Base-by-base conservation (phyloP, 1,140 invertebrate genomes). In the Spodoptera litura region DNA sequence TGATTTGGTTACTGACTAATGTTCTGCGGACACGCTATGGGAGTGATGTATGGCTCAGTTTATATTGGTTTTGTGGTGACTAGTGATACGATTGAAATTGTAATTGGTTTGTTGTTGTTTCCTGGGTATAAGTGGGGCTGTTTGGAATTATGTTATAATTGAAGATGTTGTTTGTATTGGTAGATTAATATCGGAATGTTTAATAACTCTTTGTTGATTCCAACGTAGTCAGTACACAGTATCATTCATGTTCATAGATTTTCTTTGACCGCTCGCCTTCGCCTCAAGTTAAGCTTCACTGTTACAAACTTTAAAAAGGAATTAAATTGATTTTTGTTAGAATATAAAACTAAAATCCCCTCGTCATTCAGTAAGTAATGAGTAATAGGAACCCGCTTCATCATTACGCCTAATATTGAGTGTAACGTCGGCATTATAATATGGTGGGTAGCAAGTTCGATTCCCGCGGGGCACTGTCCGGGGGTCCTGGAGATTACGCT, bases 341-440 rank as follows among this genome's bases (percentile, higher is more conserved):
- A 51, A 77, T 72, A 72, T 61, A 0, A 27, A 35, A 61, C 12
- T 52, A 12, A 61, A 81, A 73, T 25, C 61, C 55, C 52, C 68
- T 76, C 68, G 61, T 55, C 53, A 59, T 72, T 35, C 61, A 74
- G 56, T 83, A 77, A 84, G 83, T 85, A 85, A 87, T 89, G 83
- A 81, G 80, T 85, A 81, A 62, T 64, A 85, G 20, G 78, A 83
- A 89, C 78, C 79, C 85, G 88, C 89, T 87, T 85, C 78, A 87
- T 92, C 89, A 92, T 91, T 89, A 87, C 84, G 68, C 80, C 75
- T 80, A 86, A 86, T 87, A 87, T 88, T 83, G 82, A 82, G 86
- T 85, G 88, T 86, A 83, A 83, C 83, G 88, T 83, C 86, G 75
- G 83, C 81, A 87, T 44, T 80, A 84, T 88, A 89, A 88, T 88